phyloP scores from a whole-genome alignment of 2,888 invertebrate genomes.

The Acanthacorydalis orientalis region DNA sequence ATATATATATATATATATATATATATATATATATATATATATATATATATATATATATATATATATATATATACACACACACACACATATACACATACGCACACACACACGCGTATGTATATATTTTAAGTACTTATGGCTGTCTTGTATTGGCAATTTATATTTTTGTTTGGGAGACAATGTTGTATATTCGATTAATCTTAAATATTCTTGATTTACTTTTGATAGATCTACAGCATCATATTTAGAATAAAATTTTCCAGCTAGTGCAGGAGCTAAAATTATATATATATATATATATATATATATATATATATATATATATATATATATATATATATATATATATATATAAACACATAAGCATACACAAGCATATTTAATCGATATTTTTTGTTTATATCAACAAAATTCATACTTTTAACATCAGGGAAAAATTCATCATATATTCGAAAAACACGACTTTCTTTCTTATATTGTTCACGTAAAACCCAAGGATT shows the following conservation, averaged over 20 bases:
- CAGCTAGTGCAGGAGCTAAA: conserved; percentile 9
- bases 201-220: conserved; percentile 11
- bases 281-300: not conserved
- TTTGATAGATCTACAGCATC: conserved; percentile 12
- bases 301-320: no score
- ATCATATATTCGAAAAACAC: not conserved
- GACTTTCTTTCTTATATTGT: not conserved
- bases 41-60: no score
- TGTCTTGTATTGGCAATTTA: not conserved
- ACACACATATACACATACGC: not conserved
- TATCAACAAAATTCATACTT: not conserved
- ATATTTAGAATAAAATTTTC: conserved; percentile 21
- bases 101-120: not conserved
- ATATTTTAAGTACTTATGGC: not conserved
- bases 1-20: no score
- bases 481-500: not conserved
- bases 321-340: no score
- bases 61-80: no score
- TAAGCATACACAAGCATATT: no score
- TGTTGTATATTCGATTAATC: not conserved
- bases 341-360: no score
- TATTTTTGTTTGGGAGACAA: not conserved
- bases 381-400: not conserved
- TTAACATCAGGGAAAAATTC: not conserved
- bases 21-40: no score